Base-by-base conservation (phyloP, 2,888 invertebrate species). In the Lathronympha strigana region DNA sequence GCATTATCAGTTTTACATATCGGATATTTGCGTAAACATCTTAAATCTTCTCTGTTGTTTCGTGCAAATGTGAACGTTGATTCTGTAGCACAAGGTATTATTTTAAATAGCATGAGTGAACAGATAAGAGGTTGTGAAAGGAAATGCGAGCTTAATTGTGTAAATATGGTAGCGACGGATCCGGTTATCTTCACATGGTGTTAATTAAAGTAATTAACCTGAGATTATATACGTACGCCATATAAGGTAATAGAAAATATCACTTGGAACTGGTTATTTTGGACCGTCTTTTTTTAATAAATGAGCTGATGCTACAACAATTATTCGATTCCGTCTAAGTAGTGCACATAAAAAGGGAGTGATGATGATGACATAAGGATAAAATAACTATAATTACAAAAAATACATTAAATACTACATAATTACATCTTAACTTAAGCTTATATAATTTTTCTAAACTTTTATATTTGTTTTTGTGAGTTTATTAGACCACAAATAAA, bases 191-290 rank as follows among this genome's bases (percentile, higher is more conserved):
- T 53, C 21, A 40, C 13, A 15, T 33, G 51, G 61, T 33, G 36
- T 47, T 61, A 54, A 61, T 66, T 60, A 47, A 54, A 13, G 33
- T 53, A 66, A 66, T 66, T 49, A 61, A 54, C 33, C 33, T 51
- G 54, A 40, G 36, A 53, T 45, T 51, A 19, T 23, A 23, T 23
- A 47, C n/a, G 47, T 31, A n/a, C n/a, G 9, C 43, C 57, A 21
- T 43, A 43, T 31, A 57, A 4, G 43, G 40, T 3, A 15, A 28
- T n/a, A 19, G 19, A 57, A 45, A 57, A 28, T 28, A 57, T 19
- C 28, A 15, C n/a, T 8, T 57, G n/a, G 23, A 36, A 21, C n/a
- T 36, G n/a, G 21, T 36, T n/a, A n/a, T n/a, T n/a, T n/a, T n/a
- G n/a, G n/a, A n/a, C n/a, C n/a, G n/a, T n/a, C n/a, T 49, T 9